These are phyloP conservation scores for Nesoenas mayeri DNA, from an alignment of 2,113 vertebrate genomes.

Conservation along the genomic window DNA sequence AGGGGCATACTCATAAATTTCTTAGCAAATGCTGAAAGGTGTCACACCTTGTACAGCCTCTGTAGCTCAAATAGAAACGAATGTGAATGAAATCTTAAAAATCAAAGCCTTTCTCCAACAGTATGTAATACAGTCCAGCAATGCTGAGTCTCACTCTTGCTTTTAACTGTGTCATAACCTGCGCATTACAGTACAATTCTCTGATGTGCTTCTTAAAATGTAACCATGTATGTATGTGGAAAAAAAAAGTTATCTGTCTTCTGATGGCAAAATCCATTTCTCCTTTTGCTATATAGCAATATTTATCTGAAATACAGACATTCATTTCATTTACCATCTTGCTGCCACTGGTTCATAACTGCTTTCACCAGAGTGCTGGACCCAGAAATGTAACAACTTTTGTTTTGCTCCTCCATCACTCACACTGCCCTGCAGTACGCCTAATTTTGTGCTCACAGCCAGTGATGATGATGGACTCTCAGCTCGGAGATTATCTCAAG, in stretches of 20 bases:
- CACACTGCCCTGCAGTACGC: background rate
- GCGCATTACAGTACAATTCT: background rate
- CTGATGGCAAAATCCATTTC: constrained; percentile 30
- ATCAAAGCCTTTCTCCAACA: background rate
- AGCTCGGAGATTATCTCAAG: background rate
- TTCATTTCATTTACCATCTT: background rate
- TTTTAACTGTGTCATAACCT: constrained; percentile 13
- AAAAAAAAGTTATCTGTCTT: background rate
- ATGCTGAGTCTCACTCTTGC: background rate
- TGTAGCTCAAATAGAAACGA: background rate
- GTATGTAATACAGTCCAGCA: background rate
- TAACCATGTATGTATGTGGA: background rate
- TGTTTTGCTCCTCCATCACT: background rate
- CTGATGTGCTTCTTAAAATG: background rate
- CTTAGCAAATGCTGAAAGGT: background rate
- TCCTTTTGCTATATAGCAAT: background rate
- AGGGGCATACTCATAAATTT: background rate
- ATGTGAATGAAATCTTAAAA: background rate
- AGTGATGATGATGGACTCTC: background rate
- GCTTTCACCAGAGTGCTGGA: background rate
- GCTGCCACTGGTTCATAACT: background rate
- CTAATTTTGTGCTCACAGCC: background rate
- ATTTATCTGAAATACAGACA: background rate
- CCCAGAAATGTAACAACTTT: background rate
- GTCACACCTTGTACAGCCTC: background rate